Evolutionary conservation across 2,797 vertebrate genomes (phyloP), one percentile per base, ranked within the genome.

Genomic region (Steatocranus sp.): DNA sequence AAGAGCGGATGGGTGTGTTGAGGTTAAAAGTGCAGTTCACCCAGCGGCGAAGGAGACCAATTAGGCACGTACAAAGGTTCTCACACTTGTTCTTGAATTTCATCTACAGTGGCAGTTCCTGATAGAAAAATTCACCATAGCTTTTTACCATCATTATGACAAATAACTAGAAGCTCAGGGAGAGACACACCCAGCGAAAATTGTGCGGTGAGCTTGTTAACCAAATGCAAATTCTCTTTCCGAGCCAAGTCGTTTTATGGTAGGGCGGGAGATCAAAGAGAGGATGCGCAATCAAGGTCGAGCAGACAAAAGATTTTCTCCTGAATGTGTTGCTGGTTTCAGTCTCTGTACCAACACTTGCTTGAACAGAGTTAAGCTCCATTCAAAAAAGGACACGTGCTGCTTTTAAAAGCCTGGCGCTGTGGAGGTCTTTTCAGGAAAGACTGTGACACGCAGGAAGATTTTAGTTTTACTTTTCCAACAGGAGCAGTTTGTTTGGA

Each of bases 11-110:
- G 86, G 84, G 81, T n/a, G 82, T 79, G 61, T 74, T 20, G 78
- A 34, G 89, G 92, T 87, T 88, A 90, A 93, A 90, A 87, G 90
- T 89, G 74, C 78, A 79, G 68, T 87, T 91, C 78, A 80, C 80
- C 84, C 49, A 58, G 85, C 23, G 73, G 76, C 50, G 74, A 76
- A 56, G 49, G 56, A 23, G 30, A 75, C 32, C 79, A 76, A 80
- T 80, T 36, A 14, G 56, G 53, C 58, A 63, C 68, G 25, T 38
- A 43, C 41, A 75, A 18, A 79, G 79, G 78, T 78, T 83, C 4
- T 70, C 32, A 36, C 56, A 12, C 32, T 61, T 75, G 46, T 78
- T 82, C 41, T 70, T 61, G 56, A 12, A 61, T 61, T 61, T 61
- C 30, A 61, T 61, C 30, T 7, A n/a, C 2, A 61, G 63, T 17